Conservation (phyloP, 1,140 invertebrate species). For the Polyergus mexicanus region DNA sequence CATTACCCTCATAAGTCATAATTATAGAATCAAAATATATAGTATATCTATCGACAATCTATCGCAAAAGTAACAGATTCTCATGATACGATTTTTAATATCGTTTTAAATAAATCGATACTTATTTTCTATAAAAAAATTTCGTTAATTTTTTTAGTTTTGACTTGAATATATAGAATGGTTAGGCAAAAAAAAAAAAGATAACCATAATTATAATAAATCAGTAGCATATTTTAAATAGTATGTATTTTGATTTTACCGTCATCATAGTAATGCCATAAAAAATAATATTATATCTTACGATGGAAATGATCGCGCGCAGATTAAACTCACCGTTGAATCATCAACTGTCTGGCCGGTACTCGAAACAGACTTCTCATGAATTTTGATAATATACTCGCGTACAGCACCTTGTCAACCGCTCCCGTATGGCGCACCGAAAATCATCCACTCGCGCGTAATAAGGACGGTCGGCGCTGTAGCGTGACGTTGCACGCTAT, state of each 20-base stretch:
- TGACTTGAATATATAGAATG: too few species aligned
- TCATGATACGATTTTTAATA: too few species aligned
- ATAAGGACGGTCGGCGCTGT: constrained; percentile 61
- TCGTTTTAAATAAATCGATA: too few species aligned
- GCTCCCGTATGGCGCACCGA: constrained; percentile 47
- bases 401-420: constrained; percentile 51
- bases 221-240: too few species aligned
- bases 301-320: neutral
- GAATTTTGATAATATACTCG: constrained; percentile 73
- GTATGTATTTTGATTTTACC: too few species aligned
- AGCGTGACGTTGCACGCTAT: constrained; percentile 41
- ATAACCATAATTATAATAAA: too few species aligned
- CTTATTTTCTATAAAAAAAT: too few species aligned
- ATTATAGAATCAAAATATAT: neutral
- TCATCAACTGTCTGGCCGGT: neutral
- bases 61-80: neutral
- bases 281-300: too few species aligned
- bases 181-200: too few species aligned
- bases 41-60: too few species aligned
- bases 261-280: too few species aligned
- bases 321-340: constrained; percentile 2
- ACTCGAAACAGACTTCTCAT: constrained; percentile 59
- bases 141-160: too few species aligned
- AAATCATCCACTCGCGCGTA: constrained; percentile 70
- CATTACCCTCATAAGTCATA: neutral